A percentile compares a stretch with the other conserved stretches of the same genome.
Conservation (phyloP, 2,797 vertebrate species). For the Malacoraja senta region DNA sequence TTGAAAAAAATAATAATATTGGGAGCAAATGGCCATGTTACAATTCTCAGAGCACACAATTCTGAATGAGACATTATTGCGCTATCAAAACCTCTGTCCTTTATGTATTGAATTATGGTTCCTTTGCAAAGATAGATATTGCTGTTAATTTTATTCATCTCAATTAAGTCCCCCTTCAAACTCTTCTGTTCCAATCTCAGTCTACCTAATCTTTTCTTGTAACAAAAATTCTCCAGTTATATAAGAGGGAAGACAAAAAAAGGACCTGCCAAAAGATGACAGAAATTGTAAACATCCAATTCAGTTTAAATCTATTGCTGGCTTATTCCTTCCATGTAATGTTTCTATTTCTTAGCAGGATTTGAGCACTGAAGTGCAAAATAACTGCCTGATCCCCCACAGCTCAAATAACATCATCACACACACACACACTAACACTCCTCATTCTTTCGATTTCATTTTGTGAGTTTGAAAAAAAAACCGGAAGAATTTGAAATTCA, state of each 20-base stretch:
- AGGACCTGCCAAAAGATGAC: not conserved
- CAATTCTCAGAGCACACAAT: too few species aligned
- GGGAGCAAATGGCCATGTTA: too few species aligned
- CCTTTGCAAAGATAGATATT: too few species aligned
- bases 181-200: too few species aligned
- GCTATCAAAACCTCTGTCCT: too few species aligned
- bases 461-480: not conserved
- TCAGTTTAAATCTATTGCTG: slow-evolving; percentile 31
- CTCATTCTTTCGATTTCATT: not conserved
- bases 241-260: not conserved
- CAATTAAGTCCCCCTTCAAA: too few species aligned
- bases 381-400: slow-evolving; percentile 29
- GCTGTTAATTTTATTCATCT: too few species aligned
- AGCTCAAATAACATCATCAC: slow-evolving; percentile 5
- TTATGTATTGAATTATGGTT: too few species aligned
- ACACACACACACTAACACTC: slow-evolving; percentile 2
- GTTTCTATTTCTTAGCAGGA: not conserved
- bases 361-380: slow-evolving; percentile 22
- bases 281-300: slow-evolving; percentile 9
- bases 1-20: too few species aligned
- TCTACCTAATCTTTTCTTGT: too few species aligned
- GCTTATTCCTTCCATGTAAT: not conserved
- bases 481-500: slow-evolving; percentile 3
- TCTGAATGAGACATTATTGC: too few species aligned
- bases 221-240: not conserved